phyloP scores from a whole-genome alignment of 1,140 invertebrate species.

The Drosophila burlai region DNA sequence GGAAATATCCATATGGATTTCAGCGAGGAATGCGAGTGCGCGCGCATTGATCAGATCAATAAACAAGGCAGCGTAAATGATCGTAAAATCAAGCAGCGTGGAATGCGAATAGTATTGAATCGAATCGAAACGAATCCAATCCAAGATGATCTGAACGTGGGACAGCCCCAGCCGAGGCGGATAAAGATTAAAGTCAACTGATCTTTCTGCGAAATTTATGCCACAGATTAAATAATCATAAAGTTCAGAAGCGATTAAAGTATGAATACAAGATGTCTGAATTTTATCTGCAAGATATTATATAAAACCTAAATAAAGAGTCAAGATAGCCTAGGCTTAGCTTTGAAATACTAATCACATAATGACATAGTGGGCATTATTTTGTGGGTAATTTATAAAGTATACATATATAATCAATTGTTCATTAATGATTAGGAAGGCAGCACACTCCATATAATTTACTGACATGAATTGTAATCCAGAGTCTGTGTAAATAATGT shows the following conservation, averaged over 20 bases:
- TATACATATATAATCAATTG: constrained; percentile 1
- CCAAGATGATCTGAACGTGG: constrained; percentile 16
- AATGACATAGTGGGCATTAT: background rate
- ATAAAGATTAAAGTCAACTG: background rate
- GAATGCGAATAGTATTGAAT: constrained; percentile 34
- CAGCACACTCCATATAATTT: background rate
- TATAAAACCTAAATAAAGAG: background rate
- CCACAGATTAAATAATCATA: background rate
- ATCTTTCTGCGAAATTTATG: background rate
- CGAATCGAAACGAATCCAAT: constrained; percentile 1
- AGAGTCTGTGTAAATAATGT: background rate
- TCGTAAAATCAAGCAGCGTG: constrained; percentile 37
- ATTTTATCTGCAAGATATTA: background rate
- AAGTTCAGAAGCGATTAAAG: background rate
- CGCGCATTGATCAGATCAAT: constrained; percentile 42
- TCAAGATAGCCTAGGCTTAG: background rate
- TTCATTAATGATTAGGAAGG: background rate
- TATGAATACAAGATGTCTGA: background rate
- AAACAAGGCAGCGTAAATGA: constrained; percentile 42
- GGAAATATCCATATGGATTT: constrained; percentile 68
- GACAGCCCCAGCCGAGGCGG: background rate
- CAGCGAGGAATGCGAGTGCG: constrained; percentile 60
- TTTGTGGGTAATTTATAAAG: background rate
- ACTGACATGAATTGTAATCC: background rate
- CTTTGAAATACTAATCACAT: background rate